Evolutionary conservation across 92 coral and sea anemone species (phyloP).

Genomic region (Diadumene lineata): DNA sequence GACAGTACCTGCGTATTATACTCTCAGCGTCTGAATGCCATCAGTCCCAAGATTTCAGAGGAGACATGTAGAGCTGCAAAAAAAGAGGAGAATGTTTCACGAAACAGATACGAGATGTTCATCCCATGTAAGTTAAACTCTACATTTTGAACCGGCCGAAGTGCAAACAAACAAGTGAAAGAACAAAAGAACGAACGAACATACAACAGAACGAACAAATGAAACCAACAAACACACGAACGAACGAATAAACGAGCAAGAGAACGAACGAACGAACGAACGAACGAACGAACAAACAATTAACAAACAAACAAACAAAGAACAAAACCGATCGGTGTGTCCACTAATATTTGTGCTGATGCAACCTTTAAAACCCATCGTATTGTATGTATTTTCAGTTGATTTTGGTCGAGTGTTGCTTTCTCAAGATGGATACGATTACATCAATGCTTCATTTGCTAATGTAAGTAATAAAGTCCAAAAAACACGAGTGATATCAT

Average conservation of each 20-base stretch:
- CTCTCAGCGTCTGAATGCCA: conserved; percentile 26
- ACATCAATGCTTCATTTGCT: conserved; percentile 67
- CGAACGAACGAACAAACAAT: too few species aligned
- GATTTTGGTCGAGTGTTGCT: conserved; percentile 56
- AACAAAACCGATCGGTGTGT: too few species aligned
- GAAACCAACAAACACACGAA: background rate
- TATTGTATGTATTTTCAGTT: conserved; percentile 22
- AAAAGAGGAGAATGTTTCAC: conserved; percentile 41
- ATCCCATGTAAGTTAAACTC: conserved; percentile 48
- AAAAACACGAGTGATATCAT: background rate
- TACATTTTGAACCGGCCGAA: background rate
- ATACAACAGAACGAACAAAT: background rate
- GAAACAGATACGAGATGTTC: conserved; percentile 47
- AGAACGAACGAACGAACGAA: background rate
- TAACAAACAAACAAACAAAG: too few species aligned
- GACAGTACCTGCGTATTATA: too few species aligned
- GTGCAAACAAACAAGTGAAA: background rate
- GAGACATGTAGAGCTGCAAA: conserved; percentile 35
- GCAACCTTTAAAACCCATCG: too few species aligned
- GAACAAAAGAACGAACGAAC: too few species aligned
- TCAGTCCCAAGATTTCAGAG: conserved; percentile 10
- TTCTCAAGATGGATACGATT: conserved; percentile 22
- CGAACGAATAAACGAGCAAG: background rate
- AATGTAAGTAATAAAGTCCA: conserved; percentile 46
- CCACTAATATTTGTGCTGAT: too few species aligned